These are phyloP conservation scores for Muricea muricata DNA, from an alignment of 92 coral and sea anemone genomes.

Conservation along the genomic window DNA sequence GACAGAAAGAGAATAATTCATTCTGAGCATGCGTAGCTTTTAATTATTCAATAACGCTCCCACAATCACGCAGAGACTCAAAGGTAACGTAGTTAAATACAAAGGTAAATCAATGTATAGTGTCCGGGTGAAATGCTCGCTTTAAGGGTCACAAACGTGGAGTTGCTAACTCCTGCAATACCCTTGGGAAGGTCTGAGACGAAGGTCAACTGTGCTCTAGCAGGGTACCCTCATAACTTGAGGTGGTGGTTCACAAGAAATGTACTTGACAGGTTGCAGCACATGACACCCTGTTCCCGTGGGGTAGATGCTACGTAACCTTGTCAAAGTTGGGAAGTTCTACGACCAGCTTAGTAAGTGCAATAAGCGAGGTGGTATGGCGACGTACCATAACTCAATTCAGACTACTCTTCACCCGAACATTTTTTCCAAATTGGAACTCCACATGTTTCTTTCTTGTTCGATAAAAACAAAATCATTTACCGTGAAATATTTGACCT, in stretches of 20 bases:
- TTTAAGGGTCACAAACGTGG: constrained; percentile 97
- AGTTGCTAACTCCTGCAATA: constrained; percentile 72
- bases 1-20: not conserved
- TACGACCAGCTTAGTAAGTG: constrained; percentile 94
- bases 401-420: constrained; percentile 99
- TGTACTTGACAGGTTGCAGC: constrained; percentile 90
- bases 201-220: constrained; percentile 82
- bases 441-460: not conserved
- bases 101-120: not conserved
- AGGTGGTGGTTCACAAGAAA: constrained; percentile 98
- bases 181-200: constrained; percentile 99
- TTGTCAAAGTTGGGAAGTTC: constrained; percentile 99
- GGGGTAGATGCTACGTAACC: constrained; percentile 84
- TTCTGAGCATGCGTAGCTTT: not conserved
- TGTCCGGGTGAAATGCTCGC: constrained; percentile 99
- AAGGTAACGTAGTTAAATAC: constrained; percentile 12
- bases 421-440: constrained; percentile 40
- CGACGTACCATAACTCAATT: constrained; percentile 91
- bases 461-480: not conserved
- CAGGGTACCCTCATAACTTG: constrained; percentile 85
- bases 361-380: constrained; percentile 98
- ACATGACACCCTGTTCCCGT: constrained; percentile 65
- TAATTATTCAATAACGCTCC: not conserved
- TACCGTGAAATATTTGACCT: too few relatives aligned
- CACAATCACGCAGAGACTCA: not conserved